phyloP scores from a whole-genome alignment of 2,113 vertebrate genomes.

The Chroicocephalus ridibundus region DNA sequence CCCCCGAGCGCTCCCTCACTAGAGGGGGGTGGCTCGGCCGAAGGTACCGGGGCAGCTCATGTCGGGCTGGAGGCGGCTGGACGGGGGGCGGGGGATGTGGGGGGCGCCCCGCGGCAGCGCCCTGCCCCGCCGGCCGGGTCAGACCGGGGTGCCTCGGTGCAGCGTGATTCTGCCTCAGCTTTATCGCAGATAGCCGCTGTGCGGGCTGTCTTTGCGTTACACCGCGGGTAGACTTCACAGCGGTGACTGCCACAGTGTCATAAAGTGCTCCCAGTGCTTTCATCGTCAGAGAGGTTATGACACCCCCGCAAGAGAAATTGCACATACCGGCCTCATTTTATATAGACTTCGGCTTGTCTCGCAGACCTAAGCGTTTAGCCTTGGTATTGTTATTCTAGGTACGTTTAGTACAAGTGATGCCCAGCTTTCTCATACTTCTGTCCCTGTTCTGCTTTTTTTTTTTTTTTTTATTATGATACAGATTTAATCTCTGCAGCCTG shows the following conservation, averaged over 20 bases:
- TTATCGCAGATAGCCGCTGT: fast-evolving
- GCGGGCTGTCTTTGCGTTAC: not conserved
- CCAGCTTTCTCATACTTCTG: fast-evolving
- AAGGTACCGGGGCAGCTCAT: not conserved
- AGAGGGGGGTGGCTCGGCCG: not conserved
- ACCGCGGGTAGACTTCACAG: not conserved
- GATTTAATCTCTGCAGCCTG: not conserved
- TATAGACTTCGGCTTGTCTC: not conserved
- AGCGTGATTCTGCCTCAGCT: too few species aligned
- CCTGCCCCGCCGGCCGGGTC: not conserved
- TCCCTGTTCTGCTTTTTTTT: too few species aligned
- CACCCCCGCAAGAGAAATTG: fast-evolving
- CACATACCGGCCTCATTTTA: fast-evolving
- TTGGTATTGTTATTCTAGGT: fast-evolving
- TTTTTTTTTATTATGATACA: not conserved
- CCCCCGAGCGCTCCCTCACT: not conserved
- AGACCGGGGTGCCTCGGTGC: fast-evolving
- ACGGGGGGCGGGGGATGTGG: too few species aligned
- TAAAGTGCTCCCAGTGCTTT: fast-evolving
- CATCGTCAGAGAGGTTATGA: not conserved
- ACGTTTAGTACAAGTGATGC: fast-evolving
- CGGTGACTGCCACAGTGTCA: fast-evolving
- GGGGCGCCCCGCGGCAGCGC: not conserved
- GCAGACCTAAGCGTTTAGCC: not conserved
- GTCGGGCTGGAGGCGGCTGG: not conserved